Evolutionary conservation across 1,140 invertebrate species (phyloP), one percentile per base, ranked within the genome.

Genomic region (Bursaphelenchus mucronatus): DNA sequence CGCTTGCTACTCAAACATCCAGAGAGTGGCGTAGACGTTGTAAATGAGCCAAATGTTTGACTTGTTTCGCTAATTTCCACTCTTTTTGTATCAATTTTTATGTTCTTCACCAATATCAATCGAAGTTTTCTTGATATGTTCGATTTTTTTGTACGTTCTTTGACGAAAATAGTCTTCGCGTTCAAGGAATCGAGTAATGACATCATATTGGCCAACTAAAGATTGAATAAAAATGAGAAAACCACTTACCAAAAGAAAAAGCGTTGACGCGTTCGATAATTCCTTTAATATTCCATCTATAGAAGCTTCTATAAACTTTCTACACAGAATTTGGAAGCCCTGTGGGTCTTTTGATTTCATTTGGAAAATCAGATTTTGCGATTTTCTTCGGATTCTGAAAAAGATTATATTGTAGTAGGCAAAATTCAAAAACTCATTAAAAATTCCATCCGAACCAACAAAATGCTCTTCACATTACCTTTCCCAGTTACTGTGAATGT

Each of bases 21-120:
- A 5, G 30, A 30, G 30, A 30, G 30, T 30, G 30, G 30, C 1
- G 30, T 30, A 30, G 30, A 30, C 1, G 2, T 30, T 30, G 57
- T 50, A 59, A 41, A 50, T 39, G 19, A 3, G 13, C 11, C 57
- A 30, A 44, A 15, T 2, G 13, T 59, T 44, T 15, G n/a, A 15
- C 39, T 41, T 39, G 21, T 15, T 59, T 59, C 57, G 8, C 57
- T 30, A 46, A 39, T 11, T 11, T 44, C 44, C 41, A 43, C 30
- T 43, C 30, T 59, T 44, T 39, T 39, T 13, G 19, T 11, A 46
- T 59, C 57, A 50, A 59, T 39, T n/a, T 59, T 44, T n/a, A 59
- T 50, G 13, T 13, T 46, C 21, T n/a, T 59, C 11, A 40, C 44
- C 40, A 59, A 44, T 17, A 44, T 9, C 17, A 39, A 39, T 30